These are phyloP conservation scores for Hyphantria cunea DNA, from an alignment of 1,140 invertebrate genomes.

Conservation along the genomic window DNA sequence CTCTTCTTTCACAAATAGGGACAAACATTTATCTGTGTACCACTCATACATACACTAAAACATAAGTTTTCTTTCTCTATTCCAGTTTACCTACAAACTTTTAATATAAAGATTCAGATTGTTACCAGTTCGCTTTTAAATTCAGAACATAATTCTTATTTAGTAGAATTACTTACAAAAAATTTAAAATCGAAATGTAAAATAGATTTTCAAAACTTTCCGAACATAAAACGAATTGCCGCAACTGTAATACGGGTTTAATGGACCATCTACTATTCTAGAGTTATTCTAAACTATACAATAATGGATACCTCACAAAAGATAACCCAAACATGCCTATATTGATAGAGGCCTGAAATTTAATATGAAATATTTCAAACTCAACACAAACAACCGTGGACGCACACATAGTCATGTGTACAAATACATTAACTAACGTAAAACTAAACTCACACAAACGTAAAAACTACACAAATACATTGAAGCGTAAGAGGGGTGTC, in stretches of 20 bases:
- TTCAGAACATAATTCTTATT: no score
- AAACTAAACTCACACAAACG: slow-evolving; percentile 70
- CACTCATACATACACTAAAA: no score
- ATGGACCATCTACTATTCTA: slow-evolving; percentile 6
- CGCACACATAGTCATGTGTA: slow-evolving; percentile 30
- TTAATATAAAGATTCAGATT: no score
- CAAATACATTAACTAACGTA: slow-evolving; percentile 29
- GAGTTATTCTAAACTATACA: slow-evolving; percentile 26
- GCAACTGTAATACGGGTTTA: slow-evolving; percentile 13
- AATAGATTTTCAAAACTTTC: no score
- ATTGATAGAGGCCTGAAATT: slow-evolving; percentile 74
- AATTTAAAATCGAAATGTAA: no score
- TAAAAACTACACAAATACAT: slow-evolving; percentile 64
- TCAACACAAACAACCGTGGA: slow-evolving; percentile 40
- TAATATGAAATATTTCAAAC: slow-evolving; percentile 73
- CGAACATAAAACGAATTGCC: slow-evolving; percentile 1
- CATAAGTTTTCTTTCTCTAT: no score
- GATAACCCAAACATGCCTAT: slow-evolving; percentile 50
- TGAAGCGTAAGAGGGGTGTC: slow-evolving; percentile 74
- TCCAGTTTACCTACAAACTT: no score
- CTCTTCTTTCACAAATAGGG: no score
- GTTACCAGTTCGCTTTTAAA: no score
- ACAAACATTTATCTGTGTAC: no score
- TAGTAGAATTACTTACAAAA: no score
- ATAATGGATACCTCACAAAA: slow-evolving; percentile 42